phyloP scores from a whole-genome alignment of 2,797 vertebrate genomes.

The Gallirallus australis region DNA sequence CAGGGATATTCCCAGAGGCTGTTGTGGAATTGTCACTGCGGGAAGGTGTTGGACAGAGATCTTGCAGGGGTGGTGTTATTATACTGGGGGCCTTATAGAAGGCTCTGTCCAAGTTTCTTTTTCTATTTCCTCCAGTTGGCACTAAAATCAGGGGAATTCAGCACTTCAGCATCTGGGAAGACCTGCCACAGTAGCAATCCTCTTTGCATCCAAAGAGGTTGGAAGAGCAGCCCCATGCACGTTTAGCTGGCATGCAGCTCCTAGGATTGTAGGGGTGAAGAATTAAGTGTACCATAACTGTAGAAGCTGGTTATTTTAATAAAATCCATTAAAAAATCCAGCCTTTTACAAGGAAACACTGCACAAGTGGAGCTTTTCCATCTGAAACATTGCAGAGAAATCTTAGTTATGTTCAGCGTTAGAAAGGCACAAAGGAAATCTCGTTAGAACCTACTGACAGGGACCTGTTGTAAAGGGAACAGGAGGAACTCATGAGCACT shows the following conservation, averaged over 20 bases:
- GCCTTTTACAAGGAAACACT: neutral
- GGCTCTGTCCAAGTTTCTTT: neutral
- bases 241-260: neutral
- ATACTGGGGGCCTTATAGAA: neutral
- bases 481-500: neutral
- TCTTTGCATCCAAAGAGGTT: conserved; percentile 8
- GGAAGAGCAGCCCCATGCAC: neutral
- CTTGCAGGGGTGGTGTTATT: neutral
- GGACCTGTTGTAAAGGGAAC: neutral
- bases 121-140: neutral
- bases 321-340: neutral
- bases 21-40: neutral
- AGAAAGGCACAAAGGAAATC: neutral
- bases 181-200: neutral
- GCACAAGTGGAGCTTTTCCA: rapidly evolving
- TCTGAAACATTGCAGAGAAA: neutral
- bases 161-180: neutral
- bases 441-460: neutral
- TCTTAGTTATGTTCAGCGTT: neutral
- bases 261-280: neutral
- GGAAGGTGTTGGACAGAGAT: neutral
- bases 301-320: neutral
- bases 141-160: neutral
- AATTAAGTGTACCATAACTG: neutral
- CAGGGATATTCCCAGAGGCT: neutral